Base-by-base conservation (phyloP, 2,888 invertebrate species). In the Brenthis ino region DNA sequence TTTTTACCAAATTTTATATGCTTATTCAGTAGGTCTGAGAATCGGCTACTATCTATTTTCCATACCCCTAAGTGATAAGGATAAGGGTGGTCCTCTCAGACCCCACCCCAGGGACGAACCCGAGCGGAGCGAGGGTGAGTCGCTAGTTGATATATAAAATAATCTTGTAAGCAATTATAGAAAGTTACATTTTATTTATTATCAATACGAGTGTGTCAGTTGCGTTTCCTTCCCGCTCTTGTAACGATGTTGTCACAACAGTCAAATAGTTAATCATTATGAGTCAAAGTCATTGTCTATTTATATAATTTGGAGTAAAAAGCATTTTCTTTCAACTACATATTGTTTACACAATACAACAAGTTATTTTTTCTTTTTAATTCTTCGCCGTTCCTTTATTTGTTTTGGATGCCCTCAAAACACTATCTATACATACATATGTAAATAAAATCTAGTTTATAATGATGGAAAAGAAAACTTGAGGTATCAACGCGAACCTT, bases 261-360 rank as follows among this genome's bases (percentile, higher is more conserved):
- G 37, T 28, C 56, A 61, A 60, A 61, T 67, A 67, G 60, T 61
- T 67, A 67, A 67, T 67, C 61, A 67, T 67, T 61, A 67, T 61
- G 67, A 67, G 55, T 13, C 55, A 48, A 51, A 60, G 54, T 54
- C 61, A 61, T 67, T 67, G 54, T 60, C 28, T 60, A 66, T 54
- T 63, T 63, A 54, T 54, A 63, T 8, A 53, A 54, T 54, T 63
- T 43, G 13, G 11, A 54, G 53, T 63, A 63, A 54, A 54, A 43
- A 43, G n/a, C 16, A 11, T 28, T 33, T 33, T 16, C 60, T 60
- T 60, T 12, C 6, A 50, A 20, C n/a, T 60, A 13, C 48, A 60
- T 60, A 50, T 50, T 48, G 11, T 24, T 60, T 12, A 28, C 12
- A 43, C 13, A 57, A 2, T 37, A 53, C 20, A 20, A 24, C 24